These are phyloP conservation scores for Lottia scabra DNA, from an alignment of 2,888 invertebrate species.

Conservation along the genomic window DNA sequence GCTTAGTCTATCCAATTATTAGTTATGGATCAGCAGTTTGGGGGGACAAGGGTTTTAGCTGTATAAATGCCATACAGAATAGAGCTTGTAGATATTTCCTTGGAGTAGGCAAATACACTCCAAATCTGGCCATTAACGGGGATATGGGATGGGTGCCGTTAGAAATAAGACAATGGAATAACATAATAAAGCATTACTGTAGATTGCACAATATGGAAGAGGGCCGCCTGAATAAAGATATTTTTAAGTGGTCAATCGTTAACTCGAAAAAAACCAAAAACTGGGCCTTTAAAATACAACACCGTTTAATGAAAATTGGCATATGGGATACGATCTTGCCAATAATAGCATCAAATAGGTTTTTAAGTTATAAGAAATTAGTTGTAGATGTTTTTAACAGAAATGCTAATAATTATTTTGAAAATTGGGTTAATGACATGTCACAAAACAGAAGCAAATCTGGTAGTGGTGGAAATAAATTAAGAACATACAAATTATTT, in stretches of 20 bases:
- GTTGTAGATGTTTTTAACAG: background rate
- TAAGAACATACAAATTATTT: background rate
- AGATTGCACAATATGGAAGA: background rate
- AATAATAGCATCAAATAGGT: background rate
- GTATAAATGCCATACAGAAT: constrained; percentile 16
- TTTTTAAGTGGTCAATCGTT: background rate
- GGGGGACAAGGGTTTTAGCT: constrained; percentile 8
- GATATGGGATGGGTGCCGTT: constrained; percentile 19
- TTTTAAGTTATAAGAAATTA: background rate
- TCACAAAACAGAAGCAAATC: background rate
- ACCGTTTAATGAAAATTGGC: background rate
- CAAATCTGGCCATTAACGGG: constrained; percentile 14
- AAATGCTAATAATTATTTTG: background rate
- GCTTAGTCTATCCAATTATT: constrained; percentile 15
- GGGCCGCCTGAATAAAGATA: background rate
- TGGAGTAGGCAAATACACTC: constrained; percentile 18
- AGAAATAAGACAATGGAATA: constrained; percentile 5
- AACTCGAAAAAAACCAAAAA: background rate
- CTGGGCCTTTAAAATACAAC: background rate
- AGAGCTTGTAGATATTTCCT: constrained; percentile 13
- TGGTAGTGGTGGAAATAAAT: background rate
- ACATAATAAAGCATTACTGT: background rate
- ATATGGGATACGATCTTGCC: background rate
- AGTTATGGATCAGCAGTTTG: constrained; percentile 13
- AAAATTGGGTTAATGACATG: background rate